A percentile compares a stretch with the other conserved stretches of the same genome.
phyloP scores from a whole-genome alignment of 2,113 vertebrate genomes.

The mouse (Mus musculus) region DNA sequence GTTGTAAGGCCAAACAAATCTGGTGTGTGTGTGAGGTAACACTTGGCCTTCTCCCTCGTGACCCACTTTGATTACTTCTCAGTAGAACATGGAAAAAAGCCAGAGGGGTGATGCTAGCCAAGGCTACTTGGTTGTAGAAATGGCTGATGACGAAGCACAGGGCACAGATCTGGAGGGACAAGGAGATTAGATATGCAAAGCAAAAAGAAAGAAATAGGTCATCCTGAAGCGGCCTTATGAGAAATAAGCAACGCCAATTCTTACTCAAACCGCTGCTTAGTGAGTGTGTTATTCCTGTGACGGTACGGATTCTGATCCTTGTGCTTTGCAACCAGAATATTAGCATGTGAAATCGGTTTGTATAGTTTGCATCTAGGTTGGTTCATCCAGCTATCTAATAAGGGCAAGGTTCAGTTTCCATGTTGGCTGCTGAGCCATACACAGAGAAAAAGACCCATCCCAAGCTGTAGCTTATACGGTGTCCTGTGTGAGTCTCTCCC shows the following conservation, averaged over 20 bases:
- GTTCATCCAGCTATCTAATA: constrained; percentile 11
- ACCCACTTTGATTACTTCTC: constrained; percentile 44
- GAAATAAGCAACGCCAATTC: constrained; percentile 38
- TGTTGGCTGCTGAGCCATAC: not conserved
- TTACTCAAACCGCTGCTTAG: constrained; percentile 45
- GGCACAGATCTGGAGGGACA: constrained; percentile 35
- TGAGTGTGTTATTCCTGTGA: constrained; percentile 5
- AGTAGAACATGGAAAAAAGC: constrained; percentile 50
- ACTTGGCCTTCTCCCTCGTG: not conserved
- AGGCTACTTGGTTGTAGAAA: constrained; percentile 42
- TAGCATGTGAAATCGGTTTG: constrained; percentile 40
- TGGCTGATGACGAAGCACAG: constrained; percentile 43
- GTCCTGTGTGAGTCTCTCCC: not conserved
- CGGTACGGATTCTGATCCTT: not conserved
- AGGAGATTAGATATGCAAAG: not conserved
- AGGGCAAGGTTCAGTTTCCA: constrained; percentile 41
- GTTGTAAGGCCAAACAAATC: constrained; percentile 22
- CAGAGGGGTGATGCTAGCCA: not conserved
- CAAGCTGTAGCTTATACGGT: not conserved
- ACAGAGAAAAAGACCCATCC: not conserved
- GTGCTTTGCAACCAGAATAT: constrained; percentile 9
- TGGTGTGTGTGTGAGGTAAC: constrained; percentile 28
- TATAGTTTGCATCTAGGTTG: constrained; percentile 31
- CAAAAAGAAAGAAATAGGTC: constrained; percentile 39
- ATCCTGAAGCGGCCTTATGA: not conserved